These are phyloP conservation scores for silkworm (Bombyx mori) DNA, from an alignment of 1,140 invertebrate genomes.

Conservation along the genomic window DNA sequence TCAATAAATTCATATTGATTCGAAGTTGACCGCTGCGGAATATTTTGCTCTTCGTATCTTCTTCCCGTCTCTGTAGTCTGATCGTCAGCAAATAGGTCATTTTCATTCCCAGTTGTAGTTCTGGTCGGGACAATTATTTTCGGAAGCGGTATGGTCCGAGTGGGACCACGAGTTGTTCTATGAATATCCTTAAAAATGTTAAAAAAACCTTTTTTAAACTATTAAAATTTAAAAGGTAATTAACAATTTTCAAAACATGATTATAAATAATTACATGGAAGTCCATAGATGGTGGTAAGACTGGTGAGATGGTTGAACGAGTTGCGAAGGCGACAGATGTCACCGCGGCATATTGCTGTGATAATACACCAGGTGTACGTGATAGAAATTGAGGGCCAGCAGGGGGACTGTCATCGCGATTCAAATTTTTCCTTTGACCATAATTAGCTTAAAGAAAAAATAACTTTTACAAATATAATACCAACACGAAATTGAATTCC, in stretches of 20 bases:
- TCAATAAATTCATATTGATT: background rate
- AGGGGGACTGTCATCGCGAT: constrained; percentile 46
- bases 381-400: constrained; percentile 38
- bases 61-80: constrained; percentile 14
- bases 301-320: constrained; percentile 21
- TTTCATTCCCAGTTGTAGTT: constrained; percentile 17
- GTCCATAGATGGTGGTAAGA: constrained; percentile 23
- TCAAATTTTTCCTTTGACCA: constrained; percentile 10
- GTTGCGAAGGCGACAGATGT: constrained; percentile 35
- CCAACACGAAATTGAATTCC: background rate
- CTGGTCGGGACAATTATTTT: constrained; percentile 23
- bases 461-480: background rate
- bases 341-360: constrained; percentile 47
- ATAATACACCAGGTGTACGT: constrained; percentile 19
- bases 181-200: constrained; percentile 3
- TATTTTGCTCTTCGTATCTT: constrained; percentile 9
- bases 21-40: constrained; percentile 14
- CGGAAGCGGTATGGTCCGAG: constrained; percentile 23
- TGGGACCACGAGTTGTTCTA: constrained; percentile 14
- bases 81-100: constrained; percentile 5
- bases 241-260: background rate
- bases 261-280: constrained; percentile 27
- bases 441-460: constrained; percentile 1
- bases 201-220: background rate
- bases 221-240: background rate